phyloP scores from a whole-genome alignment of 2,113 vertebrate species.

The Bostrychus sinensis region DNA sequence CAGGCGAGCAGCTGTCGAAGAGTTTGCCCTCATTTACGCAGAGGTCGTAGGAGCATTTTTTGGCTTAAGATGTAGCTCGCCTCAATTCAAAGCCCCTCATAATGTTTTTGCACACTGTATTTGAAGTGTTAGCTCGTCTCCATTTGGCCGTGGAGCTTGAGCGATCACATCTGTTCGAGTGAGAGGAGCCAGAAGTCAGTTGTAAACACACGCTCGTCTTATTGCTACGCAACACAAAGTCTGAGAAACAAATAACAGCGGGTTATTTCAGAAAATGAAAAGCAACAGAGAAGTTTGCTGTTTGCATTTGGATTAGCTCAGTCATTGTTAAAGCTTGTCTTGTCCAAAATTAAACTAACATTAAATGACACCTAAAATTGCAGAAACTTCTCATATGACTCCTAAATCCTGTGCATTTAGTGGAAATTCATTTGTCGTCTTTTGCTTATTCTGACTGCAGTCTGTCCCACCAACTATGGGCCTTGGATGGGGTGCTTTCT shows the following conservation, averaged over 20 bases:
- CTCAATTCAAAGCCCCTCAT: background rate
- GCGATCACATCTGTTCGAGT: slow-evolving; percentile 8
- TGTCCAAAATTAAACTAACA: too few species aligned
- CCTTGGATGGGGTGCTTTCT: too few species aligned
- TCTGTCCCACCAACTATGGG: too few species aligned
- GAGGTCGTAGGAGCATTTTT: background rate
- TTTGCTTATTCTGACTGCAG: too few species aligned
- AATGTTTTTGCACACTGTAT: background rate
- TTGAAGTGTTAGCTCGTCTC: background rate
- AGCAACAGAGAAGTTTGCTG: background rate
- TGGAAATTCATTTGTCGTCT: too few species aligned
- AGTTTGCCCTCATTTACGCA: background rate
- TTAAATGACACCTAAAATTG: too few species aligned
- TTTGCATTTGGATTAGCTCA: background rate
- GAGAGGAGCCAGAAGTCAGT: slow-evolving; percentile 13
- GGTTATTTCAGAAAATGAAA: background rate
- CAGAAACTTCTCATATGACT: too few species aligned
- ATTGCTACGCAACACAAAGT: slow-evolving; percentile 6
- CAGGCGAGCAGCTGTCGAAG: background rate
- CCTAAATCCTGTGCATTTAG: too few species aligned
- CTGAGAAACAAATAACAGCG: background rate
- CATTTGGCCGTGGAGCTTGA: slow-evolving; percentile 1
- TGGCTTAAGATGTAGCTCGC: background rate
- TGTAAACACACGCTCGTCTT: slow-evolving; percentile 12
- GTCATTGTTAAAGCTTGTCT: too few species aligned